Evolutionary conservation across 2,113 vertebrate genomes (phyloP).

Genomic region (Hypanus sabinus): DNA sequence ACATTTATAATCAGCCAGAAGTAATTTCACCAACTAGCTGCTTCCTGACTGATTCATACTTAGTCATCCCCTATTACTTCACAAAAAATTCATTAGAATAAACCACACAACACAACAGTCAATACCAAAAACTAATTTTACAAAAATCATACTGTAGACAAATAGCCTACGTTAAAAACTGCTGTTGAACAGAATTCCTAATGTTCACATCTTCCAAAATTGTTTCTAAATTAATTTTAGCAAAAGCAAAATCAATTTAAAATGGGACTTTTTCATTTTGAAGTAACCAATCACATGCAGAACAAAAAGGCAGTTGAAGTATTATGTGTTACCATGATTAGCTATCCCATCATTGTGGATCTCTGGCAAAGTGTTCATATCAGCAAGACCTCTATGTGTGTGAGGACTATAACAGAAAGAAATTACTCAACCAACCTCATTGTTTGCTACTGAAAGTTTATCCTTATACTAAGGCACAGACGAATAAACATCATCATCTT

Average conservation of each 20-base stretch:
- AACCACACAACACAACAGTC: background rate
- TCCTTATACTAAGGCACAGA: background rate
- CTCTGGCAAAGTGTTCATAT: background rate
- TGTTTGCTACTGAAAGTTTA: background rate
- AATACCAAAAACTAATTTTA: background rate
- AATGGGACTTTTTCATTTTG: background rate
- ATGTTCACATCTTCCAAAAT: background rate
- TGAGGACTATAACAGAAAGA: background rate
- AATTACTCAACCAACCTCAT: background rate
- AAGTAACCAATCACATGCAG: background rate
- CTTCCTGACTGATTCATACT: background rate
- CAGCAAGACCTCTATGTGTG: too few relatives aligned
- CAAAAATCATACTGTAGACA: background rate
- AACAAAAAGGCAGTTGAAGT: background rate
- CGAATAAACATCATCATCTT: too few relatives aligned
- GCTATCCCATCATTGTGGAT: background rate
- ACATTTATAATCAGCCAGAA: background rate
- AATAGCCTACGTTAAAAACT: background rate
- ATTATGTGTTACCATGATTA: background rate
- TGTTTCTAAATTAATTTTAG: background rate
- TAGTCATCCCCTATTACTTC: background rate
- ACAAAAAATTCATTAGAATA: background rate
- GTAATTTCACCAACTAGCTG: background rate
- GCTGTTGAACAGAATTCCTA: background rate
- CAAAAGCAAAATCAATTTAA: background rate